Evolutionary conservation across 1,140 invertebrate genomes (phyloP), one percentile per base, ranked within the genome.

Genomic region (Parasteatoda tepidariorum): DNA sequence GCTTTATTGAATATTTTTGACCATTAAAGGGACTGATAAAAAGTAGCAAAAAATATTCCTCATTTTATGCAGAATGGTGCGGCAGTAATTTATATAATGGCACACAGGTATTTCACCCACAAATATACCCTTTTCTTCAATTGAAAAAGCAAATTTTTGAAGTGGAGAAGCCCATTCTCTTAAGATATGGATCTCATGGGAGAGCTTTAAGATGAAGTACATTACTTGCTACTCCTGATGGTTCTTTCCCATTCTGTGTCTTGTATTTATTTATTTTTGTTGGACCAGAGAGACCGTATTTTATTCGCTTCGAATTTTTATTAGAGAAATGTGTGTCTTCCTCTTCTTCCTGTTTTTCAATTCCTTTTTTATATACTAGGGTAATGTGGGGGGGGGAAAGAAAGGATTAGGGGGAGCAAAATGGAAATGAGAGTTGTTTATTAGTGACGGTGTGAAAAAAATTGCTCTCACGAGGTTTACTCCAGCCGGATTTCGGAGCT

Each of bases 91-190:
- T n/a, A n/a, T n/a, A n/a, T n/a, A n/a, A n/a, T n/a, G n/a, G n/a
- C n/a, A n/a, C n/a, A n/a, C n/a, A n/a, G n/a, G n/a, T n/a, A n/a
- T n/a, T 48, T 48, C 4, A 48, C 38, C 18, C 4, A 9, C 18
- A 48, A 48, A 18, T 13, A 48, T 13, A 9, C 18, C 9, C 4
- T 9, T 18, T 9, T 13, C 4, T 54, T 66, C 74, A 78, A 78
- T 78, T 78, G 74, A 78, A 78, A 78, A 78, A 48, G 74, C 61
- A 78, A 75, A 75, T 75, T 75, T 34, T 9, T 57, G n/a, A 26
- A 76, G 59, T 66, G 66, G 9, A 66, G 34, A n/a, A 64, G 74
- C 34, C 59, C 34, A 30, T 54, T 48, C 61, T 78, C 38, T 57
- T 66, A 66, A 64, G 34, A 78, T 78, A 78, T 78, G 74, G 61